A percentile compares a stretch with the other conserved stretches of the same genome.
phyloP scores from a whole-genome alignment of 2,888 invertebrate genomes.

The Marasmarcha lunaedactyla region DNA sequence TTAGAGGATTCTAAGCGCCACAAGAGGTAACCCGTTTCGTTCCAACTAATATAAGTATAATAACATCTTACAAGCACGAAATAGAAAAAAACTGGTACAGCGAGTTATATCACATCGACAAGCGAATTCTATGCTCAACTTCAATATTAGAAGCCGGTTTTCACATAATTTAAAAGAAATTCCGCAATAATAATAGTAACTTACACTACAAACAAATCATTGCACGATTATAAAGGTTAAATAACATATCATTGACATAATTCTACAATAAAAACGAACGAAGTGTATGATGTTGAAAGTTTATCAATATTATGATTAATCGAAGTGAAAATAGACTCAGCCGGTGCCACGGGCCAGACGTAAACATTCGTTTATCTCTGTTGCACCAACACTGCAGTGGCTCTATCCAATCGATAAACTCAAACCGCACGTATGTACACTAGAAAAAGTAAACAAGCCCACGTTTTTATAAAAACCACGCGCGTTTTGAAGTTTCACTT shows the following conservation, averaged over 20 bases:
- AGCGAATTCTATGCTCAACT: slow-evolving; percentile 24
- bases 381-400: slow-evolving; percentile 41
- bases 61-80: background rate
- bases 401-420: slow-evolving; percentile 47
- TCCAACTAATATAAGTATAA: no score
- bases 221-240: no score
- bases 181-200: slow-evolving; percentile 1
- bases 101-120: slow-evolving; percentile 38
- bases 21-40: no score
- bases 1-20: no score
- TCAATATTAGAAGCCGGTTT: slow-evolving; percentile 25
- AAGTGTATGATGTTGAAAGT: no score
- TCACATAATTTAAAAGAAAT: background rate
- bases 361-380: slow-evolving; percentile 47
- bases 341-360: slow-evolving; percentile 18
- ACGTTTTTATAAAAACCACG: slow-evolving; percentile 15
- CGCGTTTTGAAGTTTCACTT: slow-evolving; percentile 26
- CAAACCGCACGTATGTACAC: slow-evolving; percentile 23
- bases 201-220: no score
- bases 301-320: no score
- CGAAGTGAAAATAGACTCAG: background rate
- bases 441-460: background rate
- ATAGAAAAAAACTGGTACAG: slow-evolving; percentile 42
- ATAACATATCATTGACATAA: background rate
- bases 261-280: no score